Evolutionary conservation across 2,888 invertebrate species (phyloP).

Genomic region (Patella depressa): DNA sequence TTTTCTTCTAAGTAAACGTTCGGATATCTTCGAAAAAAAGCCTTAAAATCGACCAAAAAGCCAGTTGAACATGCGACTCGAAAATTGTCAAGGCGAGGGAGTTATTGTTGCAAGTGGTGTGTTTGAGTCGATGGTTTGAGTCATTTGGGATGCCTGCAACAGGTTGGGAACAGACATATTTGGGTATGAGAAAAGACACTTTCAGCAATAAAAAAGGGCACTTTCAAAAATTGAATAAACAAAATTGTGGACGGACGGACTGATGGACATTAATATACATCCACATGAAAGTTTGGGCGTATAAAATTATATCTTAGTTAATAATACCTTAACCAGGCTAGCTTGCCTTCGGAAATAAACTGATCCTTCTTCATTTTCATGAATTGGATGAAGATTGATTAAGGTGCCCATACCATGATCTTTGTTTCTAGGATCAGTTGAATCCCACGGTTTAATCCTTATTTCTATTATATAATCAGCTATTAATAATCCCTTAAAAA

Average conservation of each 20-base stretch:
- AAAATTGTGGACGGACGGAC: neutral
- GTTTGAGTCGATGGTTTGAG: no score
- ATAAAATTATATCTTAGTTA: neutral
- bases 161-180: no score
- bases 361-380: slow-evolving; percentile 63
- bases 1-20: no score
- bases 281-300: neutral
- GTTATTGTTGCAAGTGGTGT: no score
- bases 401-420: slow-evolving; percentile 45
- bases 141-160: no score
- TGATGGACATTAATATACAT: neutral
- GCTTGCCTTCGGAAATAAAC: slow-evolving; percentile 62
- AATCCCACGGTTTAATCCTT: slow-evolving; percentile 57
- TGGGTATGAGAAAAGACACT: no score
- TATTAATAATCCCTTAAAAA: slow-evolving; percentile 47
- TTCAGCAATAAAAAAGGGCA: no score
- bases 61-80: no score
- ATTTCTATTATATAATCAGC: slow-evolving; percentile 63
- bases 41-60: no score
- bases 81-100: no score
- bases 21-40: no score
- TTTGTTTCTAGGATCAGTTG: slow-evolving; percentile 46
- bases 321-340: slow-evolving; percentile 49
- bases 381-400: slow-evolving; percentile 59
- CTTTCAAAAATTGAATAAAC: no score